Percentiles rank a stretch among this genome's conserved stretches.
These are phyloP conservation scores for Drosophila fuyamai DNA, from an alignment of 1,140 invertebrate species.

Conservation along the genomic window DNA sequence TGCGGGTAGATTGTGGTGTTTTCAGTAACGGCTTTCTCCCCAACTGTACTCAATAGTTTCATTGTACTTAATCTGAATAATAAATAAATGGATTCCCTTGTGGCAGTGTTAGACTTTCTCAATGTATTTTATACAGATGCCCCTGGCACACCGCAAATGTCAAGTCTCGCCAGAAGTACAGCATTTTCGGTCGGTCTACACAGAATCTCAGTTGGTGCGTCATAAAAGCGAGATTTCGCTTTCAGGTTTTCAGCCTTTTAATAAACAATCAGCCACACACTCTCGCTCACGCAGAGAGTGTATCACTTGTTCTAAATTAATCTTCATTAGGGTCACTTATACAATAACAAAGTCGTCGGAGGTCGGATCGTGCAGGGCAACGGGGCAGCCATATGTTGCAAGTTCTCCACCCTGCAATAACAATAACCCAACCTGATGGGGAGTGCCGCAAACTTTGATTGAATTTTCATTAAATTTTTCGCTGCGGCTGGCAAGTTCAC, in stretches of 20 bases:
- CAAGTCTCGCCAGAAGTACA: no score
- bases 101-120: no score
- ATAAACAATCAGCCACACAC: slow-evolving; percentile 28
- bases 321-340: slow-evolving; percentile 75
- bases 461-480: slow-evolving; percentile 78
- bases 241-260: slow-evolving; percentile 25
- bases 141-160: no score
- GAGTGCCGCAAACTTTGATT: slow-evolving; percentile 69
- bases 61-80: no score
- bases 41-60: no score
- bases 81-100: no score
- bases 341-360: slow-evolving; percentile 43
- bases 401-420: slow-evolving; percentile 11
- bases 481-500: slow-evolving; percentile 62
- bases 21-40: no score
- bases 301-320: slow-evolving; percentile 73
- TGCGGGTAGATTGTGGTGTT: no score
- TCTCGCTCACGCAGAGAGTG: slow-evolving; percentile 9
- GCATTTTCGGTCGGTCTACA: background rate
- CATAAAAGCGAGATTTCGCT: slow-evolving; percentile 30
- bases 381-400: slow-evolving; percentile 50
- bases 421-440: background rate
- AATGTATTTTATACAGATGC: no score
- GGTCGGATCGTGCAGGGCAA: slow-evolving; percentile 19
- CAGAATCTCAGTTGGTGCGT: slow-evolving; percentile 25